Evolutionary conservation across 1,140 invertebrate species (phyloP), one percentile per base, ranked within the genome.

Genomic region (Polyergus mexicanus): DNA sequence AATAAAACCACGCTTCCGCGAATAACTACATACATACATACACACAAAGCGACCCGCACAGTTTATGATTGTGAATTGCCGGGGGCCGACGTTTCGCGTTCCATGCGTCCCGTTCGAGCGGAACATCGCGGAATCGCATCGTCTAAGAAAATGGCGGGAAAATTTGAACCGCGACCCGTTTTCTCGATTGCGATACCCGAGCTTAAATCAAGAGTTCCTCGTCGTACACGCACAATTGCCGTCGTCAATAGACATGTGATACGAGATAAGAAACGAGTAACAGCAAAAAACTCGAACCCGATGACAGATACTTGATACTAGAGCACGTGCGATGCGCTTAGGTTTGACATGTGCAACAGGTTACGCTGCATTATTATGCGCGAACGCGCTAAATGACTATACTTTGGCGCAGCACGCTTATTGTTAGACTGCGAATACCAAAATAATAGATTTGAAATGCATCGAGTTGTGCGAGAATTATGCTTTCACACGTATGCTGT

Each of bases 1-100:
- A 92, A 92, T 92, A 92, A 92, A 92, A 92, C 90, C 87, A 91
- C 66, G 87, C 92, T 92, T 89, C 77, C 81, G 87, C 86, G 91
- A 16, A 92, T 92, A 92, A 92, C 89, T 89, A 62, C 60, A 62
- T 72, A 19, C 13, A n/a, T 41, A 32, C 6, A 38, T 41, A 62
- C 47, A 80, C 19, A 80, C 80, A 86, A 89, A 84, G 84, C 89
- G 85, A 89, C 69, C 69, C 71, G 60, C 19, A 32, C 51, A 85
- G 90, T 88, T 90, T 91, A 91, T 90, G 85, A 91, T 87, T 91
- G 85, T 91, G 89, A 90, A 91, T 91, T 81, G 86, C 77, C 44
- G 76, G 69, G 72, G 74, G 62, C 83, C 28, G 13, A 83, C 86
- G 68, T 28, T 75, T 68, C 88, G 41, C 54, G 65, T 86, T 86